Conservation (phyloP, 1,140 invertebrate genomes). For the Eumaeus atala region DNA sequence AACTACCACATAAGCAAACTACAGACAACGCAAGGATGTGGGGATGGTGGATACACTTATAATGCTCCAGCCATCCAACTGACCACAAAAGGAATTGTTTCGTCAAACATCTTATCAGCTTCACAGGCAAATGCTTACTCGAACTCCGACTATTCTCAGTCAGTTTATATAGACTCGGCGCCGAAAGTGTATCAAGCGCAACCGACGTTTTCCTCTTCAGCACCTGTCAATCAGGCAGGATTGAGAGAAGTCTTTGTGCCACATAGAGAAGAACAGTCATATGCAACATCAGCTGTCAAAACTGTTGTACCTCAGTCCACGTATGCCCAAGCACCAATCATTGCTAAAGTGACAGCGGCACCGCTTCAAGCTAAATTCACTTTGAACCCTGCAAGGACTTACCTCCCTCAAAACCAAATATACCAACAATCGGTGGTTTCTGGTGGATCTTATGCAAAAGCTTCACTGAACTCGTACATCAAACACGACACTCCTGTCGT, state of each 20-base stretch:
- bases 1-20: constrained; percentile 64
- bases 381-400: constrained; percentile 41
- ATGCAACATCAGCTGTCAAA: constrained; percentile 53
- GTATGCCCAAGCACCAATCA: constrained; percentile 67
- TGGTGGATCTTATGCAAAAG: constrained; percentile 42
- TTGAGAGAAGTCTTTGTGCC: constrained; percentile 31
- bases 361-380: constrained; percentile 62
- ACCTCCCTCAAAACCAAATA: constrained; percentile 42
- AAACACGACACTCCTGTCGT: constrained; percentile 52
- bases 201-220: constrained; percentile 40
- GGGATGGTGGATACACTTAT: constrained; percentile 58
- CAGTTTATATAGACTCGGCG: constrained; percentile 24
- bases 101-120: constrained; percentile 25
- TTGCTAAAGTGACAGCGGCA: constrained; percentile 66
- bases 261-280: constrained; percentile 56
- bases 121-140: constrained; percentile 32
- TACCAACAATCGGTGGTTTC: constrained; percentile 36
- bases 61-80: constrained; percentile 55
- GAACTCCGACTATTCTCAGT: constrained; percentile 27
- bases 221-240: constrained; percentile 29
- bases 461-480: constrained; percentile 50
- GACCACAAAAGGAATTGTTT: constrained; percentile 35
- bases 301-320: constrained; percentile 49
- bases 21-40: constrained; percentile 50
- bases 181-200: constrained; percentile 27